These are phyloP conservation scores for Stenodera caucasica DNA, from an alignment of 2,888 invertebrate species.

Conservation along the genomic window DNA sequence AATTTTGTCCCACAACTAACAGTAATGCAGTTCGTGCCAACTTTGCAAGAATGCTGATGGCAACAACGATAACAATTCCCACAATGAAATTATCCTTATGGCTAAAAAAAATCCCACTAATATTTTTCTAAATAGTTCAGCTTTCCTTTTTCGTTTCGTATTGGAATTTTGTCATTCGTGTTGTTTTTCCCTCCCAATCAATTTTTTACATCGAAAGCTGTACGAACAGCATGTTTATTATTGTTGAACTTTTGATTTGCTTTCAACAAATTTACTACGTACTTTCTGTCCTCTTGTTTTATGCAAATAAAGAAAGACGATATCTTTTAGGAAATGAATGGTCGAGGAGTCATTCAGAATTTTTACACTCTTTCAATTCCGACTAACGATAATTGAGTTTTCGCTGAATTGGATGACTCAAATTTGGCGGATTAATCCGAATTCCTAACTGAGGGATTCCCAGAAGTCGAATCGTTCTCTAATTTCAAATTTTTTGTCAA, in stretches of 20 bases:
- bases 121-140: not conserved
- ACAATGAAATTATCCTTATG: constrained; percentile 6
- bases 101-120: not conserved
- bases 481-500: too few relatives aligned
- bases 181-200: too few relatives aligned
- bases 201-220: too few relatives aligned
- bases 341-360: not conserved
- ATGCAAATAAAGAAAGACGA: constrained; percentile 2
- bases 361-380: not conserved
- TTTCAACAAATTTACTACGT: not conserved
- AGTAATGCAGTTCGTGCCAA: constrained; percentile 7
- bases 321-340: not conserved
- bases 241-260: not conserved
- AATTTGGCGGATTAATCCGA: too few relatives aligned
- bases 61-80: constrained; percentile 8
- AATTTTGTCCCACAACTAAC: constrained; percentile 9
- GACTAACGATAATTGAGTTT: too few relatives aligned
- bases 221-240: too few relatives aligned
- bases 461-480: too few relatives aligned
- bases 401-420: too few relatives aligned
- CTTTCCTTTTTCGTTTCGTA: not conserved
- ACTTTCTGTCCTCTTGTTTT: not conserved
- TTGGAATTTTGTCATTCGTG: not conserved
- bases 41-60: constrained; percentile 4
- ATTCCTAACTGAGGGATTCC: too few relatives aligned